phyloP scores from a whole-genome alignment of 1,140 invertebrate genomes.

The Magallana gigas region DNA sequence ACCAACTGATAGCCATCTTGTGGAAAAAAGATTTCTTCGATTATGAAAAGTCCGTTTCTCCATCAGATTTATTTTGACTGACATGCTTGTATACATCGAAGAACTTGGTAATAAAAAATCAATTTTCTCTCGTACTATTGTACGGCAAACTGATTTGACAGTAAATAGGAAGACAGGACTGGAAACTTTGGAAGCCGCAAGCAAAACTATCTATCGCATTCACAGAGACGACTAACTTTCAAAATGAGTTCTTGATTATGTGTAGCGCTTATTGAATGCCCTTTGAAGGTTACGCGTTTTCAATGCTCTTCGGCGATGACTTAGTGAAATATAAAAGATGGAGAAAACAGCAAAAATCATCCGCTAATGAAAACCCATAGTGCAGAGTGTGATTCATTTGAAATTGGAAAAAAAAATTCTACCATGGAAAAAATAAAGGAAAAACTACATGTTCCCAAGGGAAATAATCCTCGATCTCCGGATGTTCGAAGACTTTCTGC shows the following conservation, averaged over 20 bases:
- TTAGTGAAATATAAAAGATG: no score
- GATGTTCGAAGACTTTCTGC: slow-evolving; percentile 61
- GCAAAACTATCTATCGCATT: not conserved
- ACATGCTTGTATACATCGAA: slow-evolving; percentile 11
- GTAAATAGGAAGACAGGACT: slow-evolving; percentile 8
- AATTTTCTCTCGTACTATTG: not conserved
- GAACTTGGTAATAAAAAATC: slow-evolving; percentile 32
- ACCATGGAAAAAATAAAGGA: slow-evolving; percentile 63
- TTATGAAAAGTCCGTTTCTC: not conserved
- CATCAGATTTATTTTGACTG: not conserved
- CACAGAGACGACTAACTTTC: not conserved
- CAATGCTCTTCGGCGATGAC: no score
- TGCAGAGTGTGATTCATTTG: not conserved
- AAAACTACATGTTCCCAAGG: slow-evolving; percentile 63
- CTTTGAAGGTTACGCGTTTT: no score
- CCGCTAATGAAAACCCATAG: no score
- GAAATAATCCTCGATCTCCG: slow-evolving; percentile 56
- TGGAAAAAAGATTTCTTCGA: not conserved
- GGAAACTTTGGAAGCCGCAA: not conserved
- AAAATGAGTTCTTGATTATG: not conserved
- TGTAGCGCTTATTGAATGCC: no score
- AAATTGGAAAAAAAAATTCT: not conserved
- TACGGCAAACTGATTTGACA: slow-evolving; percentile 27
- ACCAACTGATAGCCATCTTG: not conserved
- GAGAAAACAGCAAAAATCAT: no score